phyloP scores from a whole-genome alignment of 2,888 invertebrate species.

The Apeira syringaria region DNA sequence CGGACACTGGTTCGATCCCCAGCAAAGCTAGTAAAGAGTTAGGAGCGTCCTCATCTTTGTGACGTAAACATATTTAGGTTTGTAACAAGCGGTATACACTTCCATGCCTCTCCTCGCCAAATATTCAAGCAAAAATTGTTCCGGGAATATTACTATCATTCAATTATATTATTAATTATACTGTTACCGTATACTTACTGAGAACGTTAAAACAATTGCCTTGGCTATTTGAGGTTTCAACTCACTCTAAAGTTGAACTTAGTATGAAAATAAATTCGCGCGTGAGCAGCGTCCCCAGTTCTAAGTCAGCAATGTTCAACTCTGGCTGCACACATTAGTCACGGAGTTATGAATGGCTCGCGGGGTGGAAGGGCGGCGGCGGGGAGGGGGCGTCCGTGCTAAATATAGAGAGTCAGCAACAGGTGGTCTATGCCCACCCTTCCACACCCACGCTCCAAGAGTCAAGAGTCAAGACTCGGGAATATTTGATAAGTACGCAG shows the following conservation, averaged over 20 bases:
- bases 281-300: slow-evolving; percentile 1
- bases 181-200: too few species aligned
- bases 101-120: too few species aligned
- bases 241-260: not conserved
- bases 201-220: too few species aligned
- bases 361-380: slow-evolving; percentile 39
- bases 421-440: slow-evolving; percentile 66
- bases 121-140: too few species aligned
- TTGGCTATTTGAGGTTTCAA: too few species aligned
- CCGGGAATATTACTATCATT: too few species aligned
- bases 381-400: slow-evolving; percentile 45
- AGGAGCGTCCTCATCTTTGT: too few species aligned
- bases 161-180: too few species aligned
- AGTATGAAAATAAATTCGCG: slow-evolving; percentile 4
- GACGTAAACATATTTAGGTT: too few species aligned
- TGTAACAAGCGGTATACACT: too few species aligned
- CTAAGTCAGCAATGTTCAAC: slow-evolving; percentile 29
- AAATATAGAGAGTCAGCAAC: slow-evolving; percentile 72
- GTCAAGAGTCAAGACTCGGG: slow-evolving; percentile 20
- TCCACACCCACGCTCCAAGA: slow-evolving; percentile 47
- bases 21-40: too few species aligned
- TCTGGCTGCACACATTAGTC: slow-evolving; percentile 72
- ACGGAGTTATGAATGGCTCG: slow-evolving; percentile 71
- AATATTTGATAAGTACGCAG: slow-evolving; percentile 13
- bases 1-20: too few species aligned